Evolutionary conservation across 2,888 invertebrate genomes (phyloP), one percentile per base, ranked within the genome.

Genomic region (Drosophila tanythrix): DNA sequence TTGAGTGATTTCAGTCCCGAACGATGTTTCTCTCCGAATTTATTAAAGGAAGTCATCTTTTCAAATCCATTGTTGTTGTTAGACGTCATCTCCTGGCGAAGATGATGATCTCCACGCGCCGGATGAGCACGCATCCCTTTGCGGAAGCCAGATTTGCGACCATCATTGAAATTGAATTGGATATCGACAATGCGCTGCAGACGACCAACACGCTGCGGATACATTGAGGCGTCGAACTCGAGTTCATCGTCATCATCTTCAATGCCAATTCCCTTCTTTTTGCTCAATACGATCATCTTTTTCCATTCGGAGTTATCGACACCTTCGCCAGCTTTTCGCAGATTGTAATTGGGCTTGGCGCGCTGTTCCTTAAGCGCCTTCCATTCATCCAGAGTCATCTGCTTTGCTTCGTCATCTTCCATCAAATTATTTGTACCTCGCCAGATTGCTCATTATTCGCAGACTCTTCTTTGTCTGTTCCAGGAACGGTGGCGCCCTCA

Each of bases 321-420:
- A 51, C 98, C 99, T 94, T 99, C 98, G 35, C 98, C 98, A 63
- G 98, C 97, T 94, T 98, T 98, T 67, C 99, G 96, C 91, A 98
- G 94, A 93, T 99, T 98, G 93, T 96, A 99, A 87, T 96, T 96
- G 58, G 98, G 97, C 93, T 97, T 97, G 73, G 95, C 95, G 84
- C 98, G 96, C 63, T 95, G 95, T 90, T 97, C 96, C 15, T 83
- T 60, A 89, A 97, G 94, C 68, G 97, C 98, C 94, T 98, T 98
- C 96, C 97, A 99, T 94, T 99, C 98, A 92, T 98, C 98, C 85
- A 98, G 94, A 43, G 99, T 99, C 93, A 99, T 94, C 94, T 97
- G 97, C 90, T 96, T 96, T 58, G 96, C 95, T 93, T 96, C 97
- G 81, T 97, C 97, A 89, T 97, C 97, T 61, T 94, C 94, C 1